Evolutionary conservation across 2,888 invertebrate species (phyloP).

Genomic region (Escarpia spicata): DNA sequence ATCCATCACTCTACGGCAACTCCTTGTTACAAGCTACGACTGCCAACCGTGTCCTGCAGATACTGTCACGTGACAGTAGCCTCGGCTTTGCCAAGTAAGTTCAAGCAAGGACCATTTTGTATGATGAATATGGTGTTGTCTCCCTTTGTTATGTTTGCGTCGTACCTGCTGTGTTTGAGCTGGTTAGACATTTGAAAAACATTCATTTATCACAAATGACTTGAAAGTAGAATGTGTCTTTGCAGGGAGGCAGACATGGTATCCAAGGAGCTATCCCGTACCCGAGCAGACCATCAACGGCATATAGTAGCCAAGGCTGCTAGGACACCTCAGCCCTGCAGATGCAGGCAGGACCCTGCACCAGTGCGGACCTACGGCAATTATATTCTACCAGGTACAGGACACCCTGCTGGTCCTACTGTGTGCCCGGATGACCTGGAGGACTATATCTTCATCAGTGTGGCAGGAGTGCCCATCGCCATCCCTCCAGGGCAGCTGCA

Average conservation of each 20-base stretch:
- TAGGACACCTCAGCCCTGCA: neutral
- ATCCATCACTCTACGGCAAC: too few species aligned
- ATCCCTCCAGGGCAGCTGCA: neutral
- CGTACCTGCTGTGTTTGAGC: neutral
- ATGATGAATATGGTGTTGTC: neutral
- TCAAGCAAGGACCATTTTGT: too few species aligned
- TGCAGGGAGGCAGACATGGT: neutral
- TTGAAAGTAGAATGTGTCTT: neutral
- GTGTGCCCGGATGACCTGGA: neutral
- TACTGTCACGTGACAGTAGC: too few species aligned
- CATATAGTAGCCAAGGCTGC: neutral
- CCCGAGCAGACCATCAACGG: neutral
- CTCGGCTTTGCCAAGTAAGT: too few species aligned
- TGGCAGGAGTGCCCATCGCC: neutral
- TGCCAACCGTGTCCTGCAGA: too few species aligned
- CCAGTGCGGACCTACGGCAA: neutral
- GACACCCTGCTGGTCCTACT: neutral
- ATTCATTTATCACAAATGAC: neutral
- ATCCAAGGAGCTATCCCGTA: neutral
- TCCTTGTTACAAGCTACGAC: too few species aligned
- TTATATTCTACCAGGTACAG: neutral
- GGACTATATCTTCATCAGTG: neutral
- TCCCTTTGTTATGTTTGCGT: neutral
- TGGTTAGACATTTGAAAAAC: neutral
- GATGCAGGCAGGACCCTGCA: neutral